Evolutionary conservation across 2,888 invertebrate genomes (phyloP).

Genomic region (Malacosoma neustria): DNA sequence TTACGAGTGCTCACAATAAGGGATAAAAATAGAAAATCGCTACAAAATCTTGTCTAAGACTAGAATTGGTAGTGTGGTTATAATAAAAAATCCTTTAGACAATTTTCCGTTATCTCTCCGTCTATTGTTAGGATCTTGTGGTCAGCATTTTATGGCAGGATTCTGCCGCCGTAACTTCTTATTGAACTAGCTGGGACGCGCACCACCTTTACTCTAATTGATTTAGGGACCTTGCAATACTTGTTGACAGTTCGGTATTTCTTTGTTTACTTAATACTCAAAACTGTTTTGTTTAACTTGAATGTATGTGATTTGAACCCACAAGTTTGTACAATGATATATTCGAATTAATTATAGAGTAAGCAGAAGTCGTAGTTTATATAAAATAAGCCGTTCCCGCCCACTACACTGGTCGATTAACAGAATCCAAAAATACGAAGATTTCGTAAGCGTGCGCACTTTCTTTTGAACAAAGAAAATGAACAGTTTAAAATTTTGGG

Average conservation of each 20-base stretch:
- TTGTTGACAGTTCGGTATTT: slow-evolving; percentile 35
- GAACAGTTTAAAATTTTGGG: no score
- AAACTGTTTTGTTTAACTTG: slow-evolving; percentile 26
- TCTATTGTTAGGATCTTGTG: slow-evolving; percentile 53
- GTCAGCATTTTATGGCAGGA: slow-evolving; percentile 60
- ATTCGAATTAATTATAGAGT: no score
- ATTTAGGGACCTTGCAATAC: slow-evolving; percentile 55
- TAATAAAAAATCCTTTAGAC: slow-evolving; percentile 66
- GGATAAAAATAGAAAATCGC: slow-evolving; percentile 37
- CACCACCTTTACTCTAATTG: slow-evolving; percentile 57
- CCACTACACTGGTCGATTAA: no score
- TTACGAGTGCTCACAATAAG: slow-evolving; percentile 21
- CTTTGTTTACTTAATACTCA: slow-evolving; percentile 36
- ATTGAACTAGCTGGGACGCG: slow-evolving; percentile 60
- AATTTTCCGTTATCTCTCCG: slow-evolving; percentile 65
- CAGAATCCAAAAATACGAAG: no score
- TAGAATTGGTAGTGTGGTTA: slow-evolving; percentile 49
- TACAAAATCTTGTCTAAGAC: slow-evolving; percentile 50
- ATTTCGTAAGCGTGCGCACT: no score
- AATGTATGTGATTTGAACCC: no score
- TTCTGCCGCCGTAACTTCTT: slow-evolving; percentile 59
- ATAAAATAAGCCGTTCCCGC: no score
- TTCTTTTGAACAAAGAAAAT: no score
- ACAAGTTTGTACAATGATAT: no score
- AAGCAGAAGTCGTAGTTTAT: no score